phyloP scores from a whole-genome alignment of 2,888 invertebrate species.

The Yponomeuta sedellus region DNA sequence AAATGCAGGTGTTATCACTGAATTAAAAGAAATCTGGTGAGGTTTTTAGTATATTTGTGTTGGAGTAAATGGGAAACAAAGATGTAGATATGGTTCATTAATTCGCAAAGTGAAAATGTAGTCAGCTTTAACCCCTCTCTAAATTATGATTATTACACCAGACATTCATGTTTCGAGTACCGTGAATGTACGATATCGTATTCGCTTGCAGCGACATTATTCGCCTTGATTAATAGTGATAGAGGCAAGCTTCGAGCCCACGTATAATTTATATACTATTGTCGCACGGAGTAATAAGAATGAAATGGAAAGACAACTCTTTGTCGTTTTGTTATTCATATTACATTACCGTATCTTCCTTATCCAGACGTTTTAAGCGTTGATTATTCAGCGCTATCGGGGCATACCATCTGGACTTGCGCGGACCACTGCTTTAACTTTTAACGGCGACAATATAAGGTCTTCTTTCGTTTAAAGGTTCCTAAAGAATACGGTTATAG shows the following conservation, averaged over 20 bases:
- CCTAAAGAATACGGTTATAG: constrained; percentile 52
- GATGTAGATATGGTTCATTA: neutral
- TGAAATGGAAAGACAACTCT: constrained; percentile 70
- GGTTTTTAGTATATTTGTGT: no score
- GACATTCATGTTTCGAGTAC: neutral
- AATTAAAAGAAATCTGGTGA: no score
- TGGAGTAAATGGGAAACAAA: no score
- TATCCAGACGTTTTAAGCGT: constrained; percentile 76
- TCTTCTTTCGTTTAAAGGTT: constrained; percentile 39
- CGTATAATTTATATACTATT: constrained; percentile 58
- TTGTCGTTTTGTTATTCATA: constrained; percentile 75
- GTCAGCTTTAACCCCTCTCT: neutral
- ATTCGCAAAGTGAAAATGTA: neutral
- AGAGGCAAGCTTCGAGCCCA: constrained; percentile 35
- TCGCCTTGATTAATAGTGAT: constrained; percentile 37
- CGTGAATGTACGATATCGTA: constrained; percentile 10
- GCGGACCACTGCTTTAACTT: constrained; percentile 35
- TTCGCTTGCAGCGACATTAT: constrained; percentile 18
- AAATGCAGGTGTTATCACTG: no score
- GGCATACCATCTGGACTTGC: constrained; percentile 59
- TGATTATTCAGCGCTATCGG: constrained; percentile 74
- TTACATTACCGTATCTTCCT: constrained; percentile 75
- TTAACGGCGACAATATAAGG: constrained; percentile 42
- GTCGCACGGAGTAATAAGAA: constrained; percentile 64
- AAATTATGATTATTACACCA: neutral